These are phyloP conservation scores for Megalonaias nervosa DNA, from an alignment of 1,140 invertebrate species.

Conservation along the genomic window DNA sequence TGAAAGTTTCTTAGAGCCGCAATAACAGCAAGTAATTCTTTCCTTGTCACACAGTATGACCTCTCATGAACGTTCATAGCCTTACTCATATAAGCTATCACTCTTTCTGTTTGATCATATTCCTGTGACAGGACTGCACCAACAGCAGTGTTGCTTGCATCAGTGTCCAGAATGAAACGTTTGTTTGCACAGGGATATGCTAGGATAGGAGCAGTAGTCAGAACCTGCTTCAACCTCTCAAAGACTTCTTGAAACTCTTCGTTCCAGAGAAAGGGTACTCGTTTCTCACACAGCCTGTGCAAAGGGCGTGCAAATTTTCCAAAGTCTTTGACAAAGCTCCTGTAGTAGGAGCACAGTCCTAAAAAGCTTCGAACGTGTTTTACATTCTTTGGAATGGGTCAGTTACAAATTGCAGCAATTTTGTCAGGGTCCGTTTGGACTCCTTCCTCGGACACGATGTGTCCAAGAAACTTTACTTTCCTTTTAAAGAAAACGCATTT, in stretches of 20 bases:
- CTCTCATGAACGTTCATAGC: constrained; percentile 62
- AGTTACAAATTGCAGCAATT: neutral
- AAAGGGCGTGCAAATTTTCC: neutral
- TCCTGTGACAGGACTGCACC: constrained; percentile 55
- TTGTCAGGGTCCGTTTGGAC: constrained; percentile 9
- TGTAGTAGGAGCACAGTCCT: neutral
- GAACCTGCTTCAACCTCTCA: constrained; percentile 1
- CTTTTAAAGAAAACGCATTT: constrained; percentile 15
- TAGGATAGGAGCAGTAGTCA: constrained; percentile 30
- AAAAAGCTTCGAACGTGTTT: constrained; percentile 6
- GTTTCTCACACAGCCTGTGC: constrained; percentile 9
- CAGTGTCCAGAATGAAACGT: constrained; percentile 47
- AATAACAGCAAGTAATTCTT: constrained; percentile 44
- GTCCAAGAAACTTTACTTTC: constrained; percentile 4
- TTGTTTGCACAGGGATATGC: constrained; percentile 5
- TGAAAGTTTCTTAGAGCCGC: constrained; percentile 32
- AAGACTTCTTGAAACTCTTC: constrained; percentile 3
- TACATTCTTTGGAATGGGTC: neutral
- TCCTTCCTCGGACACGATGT: constrained; percentile 5
- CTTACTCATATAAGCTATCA: constrained; percentile 44
- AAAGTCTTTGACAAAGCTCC: neutral
- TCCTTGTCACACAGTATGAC: constrained; percentile 67
- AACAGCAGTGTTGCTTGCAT: constrained; percentile 46
- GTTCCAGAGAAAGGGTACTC: neutral
- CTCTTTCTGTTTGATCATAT: constrained; percentile 38